Evolutionary conservation across 2,113 vertebrate species (phyloP).

Genomic region (Euleptes europaea): DNA sequence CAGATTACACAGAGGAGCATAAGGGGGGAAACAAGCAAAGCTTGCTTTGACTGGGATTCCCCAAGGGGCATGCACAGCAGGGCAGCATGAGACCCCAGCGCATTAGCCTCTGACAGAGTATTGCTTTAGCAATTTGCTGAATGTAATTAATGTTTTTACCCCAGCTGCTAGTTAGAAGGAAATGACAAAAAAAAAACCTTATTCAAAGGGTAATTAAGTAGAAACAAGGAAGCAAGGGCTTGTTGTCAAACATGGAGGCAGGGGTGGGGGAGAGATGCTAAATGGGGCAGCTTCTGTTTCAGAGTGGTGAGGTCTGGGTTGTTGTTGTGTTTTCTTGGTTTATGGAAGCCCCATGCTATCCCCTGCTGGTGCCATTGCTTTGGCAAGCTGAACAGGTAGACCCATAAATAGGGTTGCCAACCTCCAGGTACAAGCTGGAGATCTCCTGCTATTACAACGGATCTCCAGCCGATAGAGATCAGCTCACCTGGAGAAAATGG

Average conservation of each 20-base stretch:
- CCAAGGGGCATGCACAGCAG: rapidly evolving
- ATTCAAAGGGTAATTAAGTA: neutral
- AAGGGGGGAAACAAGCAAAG: neutral
- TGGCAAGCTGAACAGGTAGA: neutral
- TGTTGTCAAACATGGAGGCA: neutral
- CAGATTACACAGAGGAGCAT: neutral
- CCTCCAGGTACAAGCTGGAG: no score
- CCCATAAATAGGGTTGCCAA: no score
- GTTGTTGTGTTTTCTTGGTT: neutral
- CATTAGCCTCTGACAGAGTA: neutral
- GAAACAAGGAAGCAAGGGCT: neutral
- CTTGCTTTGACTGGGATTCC: neutral
- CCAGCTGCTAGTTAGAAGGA: conserved; percentile 1
- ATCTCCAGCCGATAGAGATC: no score
- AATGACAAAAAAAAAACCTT: neutral
- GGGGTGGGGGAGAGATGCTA: neutral
- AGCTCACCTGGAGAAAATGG: no score
- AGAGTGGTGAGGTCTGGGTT: neutral
- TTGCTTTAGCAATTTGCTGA: neutral
- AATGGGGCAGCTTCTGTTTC: neutral
- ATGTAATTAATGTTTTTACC: neutral
- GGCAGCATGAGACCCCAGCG: neutral
- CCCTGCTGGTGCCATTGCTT: neutral
- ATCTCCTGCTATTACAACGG: no score
- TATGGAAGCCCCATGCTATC: neutral